Evolutionary conservation across 1,140 invertebrate species (phyloP), one percentile per base, ranked within the genome.

Genomic region (Drosophila malerkotliana): DNA sequence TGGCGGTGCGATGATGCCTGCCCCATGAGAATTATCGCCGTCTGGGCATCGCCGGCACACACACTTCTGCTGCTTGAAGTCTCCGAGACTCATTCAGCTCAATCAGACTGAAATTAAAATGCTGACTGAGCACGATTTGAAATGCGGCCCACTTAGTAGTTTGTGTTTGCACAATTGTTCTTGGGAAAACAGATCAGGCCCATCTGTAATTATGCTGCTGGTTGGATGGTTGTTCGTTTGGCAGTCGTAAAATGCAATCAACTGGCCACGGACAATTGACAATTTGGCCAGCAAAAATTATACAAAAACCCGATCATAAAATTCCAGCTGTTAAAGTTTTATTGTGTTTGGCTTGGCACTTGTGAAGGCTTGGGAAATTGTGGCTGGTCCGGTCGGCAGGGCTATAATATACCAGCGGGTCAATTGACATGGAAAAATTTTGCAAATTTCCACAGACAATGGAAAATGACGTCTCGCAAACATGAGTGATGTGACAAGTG

Each of bases 401-500:
- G 64, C 64, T 49, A 67, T 67, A 67, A 68, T 14, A 47, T 41
- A 37, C 62, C 37, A 18, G 47, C 52, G 57, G 54, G 72, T 82
- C 79, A 82, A 82, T 83, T 82, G 75, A 58, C 79, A 51, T 30
- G 34, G 56, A 58, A 44, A 57, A 62, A 64, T 51, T 24, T 48
- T 71, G 48, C 63, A 6, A 49, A 49, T 66, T 79, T 82, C 45
- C 57, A 83, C 56, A 79, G 67, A 75, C 68, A 72, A 72, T 60
- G 49, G 37, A 44, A 72, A 75, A 76, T 60, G 69, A 53, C 39
- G 54, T 45, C 56, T 39, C 49, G 60, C 62, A 79, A 76, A 54
- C 51, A 85, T 85, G 82, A 87, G 73, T 82, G 82, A 87, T 85
- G 82, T 78, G 82, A 87, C 82, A 80, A 61, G 72, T 58, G 56